phyloP scores from a whole-genome alignment of 2,888 invertebrate species.

The Standfussiana lucernea region DNA sequence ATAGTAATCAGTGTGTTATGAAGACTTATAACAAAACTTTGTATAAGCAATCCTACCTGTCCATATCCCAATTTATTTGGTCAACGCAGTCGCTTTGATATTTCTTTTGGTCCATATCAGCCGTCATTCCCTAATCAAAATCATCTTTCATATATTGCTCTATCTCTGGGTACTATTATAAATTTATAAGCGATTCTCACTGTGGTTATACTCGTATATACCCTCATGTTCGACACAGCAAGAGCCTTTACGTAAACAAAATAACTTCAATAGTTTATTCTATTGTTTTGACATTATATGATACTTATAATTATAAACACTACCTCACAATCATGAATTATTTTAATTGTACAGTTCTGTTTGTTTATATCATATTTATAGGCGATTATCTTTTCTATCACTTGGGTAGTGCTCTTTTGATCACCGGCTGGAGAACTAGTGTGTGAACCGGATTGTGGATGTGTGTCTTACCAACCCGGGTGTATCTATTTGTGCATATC shows the following conservation, averaged over 20 bases:
- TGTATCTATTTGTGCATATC: not conserved
- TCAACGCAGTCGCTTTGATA: not conserved
- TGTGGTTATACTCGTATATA: not conserved
- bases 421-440: not conserved
- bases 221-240: not conserved
- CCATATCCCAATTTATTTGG: not conserved
- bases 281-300: slow-evolving; percentile 12
- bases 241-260: not conserved
- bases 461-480: not conserved
- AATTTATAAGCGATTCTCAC: too few relatives aligned
- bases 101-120: not conserved
- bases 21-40: not conserved
- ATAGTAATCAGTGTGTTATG: not conserved
- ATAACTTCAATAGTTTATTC: not conserved
- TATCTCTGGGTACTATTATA: too few relatives aligned
- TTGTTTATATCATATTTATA: slow-evolving; percentile 1
- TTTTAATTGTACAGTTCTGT: not conserved
- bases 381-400: not conserved
- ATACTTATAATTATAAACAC: not conserved
- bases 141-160: not conserved
- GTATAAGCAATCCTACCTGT: not conserved
- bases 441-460: not conserved
- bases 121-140: not conserved
- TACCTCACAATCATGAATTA: slow-evolving; percentile 7
- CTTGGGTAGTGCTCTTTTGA: not conserved